Percentiles rank a stretch among this genome's conserved stretches.
These are phyloP conservation scores for Gymnogyps californianus DNA, from an alignment of 2,113 vertebrate genomes.

Conservation along the genomic window DNA sequence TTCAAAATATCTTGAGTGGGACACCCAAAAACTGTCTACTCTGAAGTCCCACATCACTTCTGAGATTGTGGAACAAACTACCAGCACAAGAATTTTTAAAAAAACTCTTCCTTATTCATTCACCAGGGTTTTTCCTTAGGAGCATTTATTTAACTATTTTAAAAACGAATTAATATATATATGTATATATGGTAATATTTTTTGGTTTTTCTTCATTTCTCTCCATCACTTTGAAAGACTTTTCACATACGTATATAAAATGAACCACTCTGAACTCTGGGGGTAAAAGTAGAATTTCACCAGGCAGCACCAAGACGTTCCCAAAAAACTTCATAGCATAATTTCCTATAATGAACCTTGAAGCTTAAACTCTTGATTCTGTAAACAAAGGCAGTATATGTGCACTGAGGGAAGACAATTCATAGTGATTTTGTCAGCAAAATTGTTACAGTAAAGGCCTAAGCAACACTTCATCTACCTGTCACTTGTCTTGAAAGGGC, in stretches of 20 bases:
- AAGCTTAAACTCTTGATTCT: slow-evolving; percentile 7
- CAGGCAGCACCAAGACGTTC: not conserved
- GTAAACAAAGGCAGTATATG: slow-evolving; percentile 33
- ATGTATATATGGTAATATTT: not conserved
- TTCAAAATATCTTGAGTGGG: not conserved
- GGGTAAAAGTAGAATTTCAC: not conserved
- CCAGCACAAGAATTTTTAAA: not conserved
- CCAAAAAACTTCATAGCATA: not conserved
- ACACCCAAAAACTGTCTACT: not conserved
- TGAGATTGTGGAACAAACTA: not conserved
- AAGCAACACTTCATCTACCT: slow-evolving; percentile 74
- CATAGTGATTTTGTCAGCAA: slow-evolving; percentile 74
- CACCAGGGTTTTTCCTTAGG: rapidly evolving
- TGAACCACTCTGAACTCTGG: not conserved
- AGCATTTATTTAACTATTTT: not conserved
- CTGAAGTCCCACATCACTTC: not conserved
- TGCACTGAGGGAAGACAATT: slow-evolving; percentile 63
- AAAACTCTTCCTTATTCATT: not conserved
- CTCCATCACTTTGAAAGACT: not conserved
- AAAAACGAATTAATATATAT: not conserved
- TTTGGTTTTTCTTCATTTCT: not conserved
- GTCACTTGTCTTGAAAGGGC: slow-evolving; percentile 74
- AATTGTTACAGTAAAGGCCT: slow-evolving; percentile 69
- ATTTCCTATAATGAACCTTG: slow-evolving; percentile 20
- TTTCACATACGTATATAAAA: not conserved